Evolutionary conservation across 2,888 invertebrate species (phyloP), one percentile per base, ranked within the genome.

Genomic region (Palloptera scutellata): DNA sequence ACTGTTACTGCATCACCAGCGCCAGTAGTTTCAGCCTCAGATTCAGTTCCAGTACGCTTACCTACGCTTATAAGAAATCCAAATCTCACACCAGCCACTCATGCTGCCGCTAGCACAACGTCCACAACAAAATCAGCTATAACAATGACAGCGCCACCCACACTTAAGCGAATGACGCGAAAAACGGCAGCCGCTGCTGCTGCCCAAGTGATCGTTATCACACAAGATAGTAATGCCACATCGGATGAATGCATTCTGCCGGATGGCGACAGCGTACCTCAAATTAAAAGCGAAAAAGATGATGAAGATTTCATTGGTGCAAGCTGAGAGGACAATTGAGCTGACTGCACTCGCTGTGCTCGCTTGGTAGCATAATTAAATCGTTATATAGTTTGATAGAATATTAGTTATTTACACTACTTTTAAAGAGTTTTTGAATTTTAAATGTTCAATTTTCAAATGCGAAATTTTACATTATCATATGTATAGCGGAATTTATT

Each of bases 241-340:
- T n/a, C 42, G 11, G 68, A 58, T 13, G 71, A 72, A 52, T 68
- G 68, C 48, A 72, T 72, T 45, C 20, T 72, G 45, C 72, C 72
- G 13, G 72, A 72, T 59, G 63, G 61, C 1, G 48, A 67, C 30
- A 17, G 64, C 30, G 42, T 58, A 30, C 48, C 69, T 5, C 70
- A 74, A 70, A 74, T 75, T n/a, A 75, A 75, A 67, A 57, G 69
- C 61, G 75, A 75, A 64, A 66, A 64, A 12, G 69, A 70, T 20
- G 61, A 71, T 53, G 75, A 73, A 45, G 67, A 69, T 20, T 72
- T 74, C 64, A 55, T 73, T 59, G 74, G 71, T 51, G 66, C 51
- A 42, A 69, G 65, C 55, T 71, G 65, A 61, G 4, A 30, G 48
- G 48, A 15, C 8, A 48, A 15, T 10, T 13, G 15, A n/a, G 48